phyloP scores from a whole-genome alignment of 2,797 vertebrate species.

The Antennarius maculatus region DNA sequence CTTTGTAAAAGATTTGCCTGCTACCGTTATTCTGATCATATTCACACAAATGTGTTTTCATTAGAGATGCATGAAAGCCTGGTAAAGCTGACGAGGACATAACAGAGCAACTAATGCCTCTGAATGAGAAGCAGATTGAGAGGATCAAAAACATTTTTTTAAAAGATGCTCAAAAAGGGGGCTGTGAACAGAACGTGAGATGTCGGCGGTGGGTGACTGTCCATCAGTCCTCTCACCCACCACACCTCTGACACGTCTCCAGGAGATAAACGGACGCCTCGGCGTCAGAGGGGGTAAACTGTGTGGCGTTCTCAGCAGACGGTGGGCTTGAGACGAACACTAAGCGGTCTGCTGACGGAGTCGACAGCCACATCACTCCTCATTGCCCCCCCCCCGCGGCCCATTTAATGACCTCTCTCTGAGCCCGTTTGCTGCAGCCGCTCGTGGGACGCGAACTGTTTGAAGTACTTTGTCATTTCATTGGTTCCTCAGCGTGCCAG shows the following conservation, averaged over 20 bases:
- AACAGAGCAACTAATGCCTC: too few species aligned
- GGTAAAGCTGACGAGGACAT: too few species aligned
- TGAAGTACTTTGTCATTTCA: constrained; percentile 59
- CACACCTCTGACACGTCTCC: constrained; percentile 75
- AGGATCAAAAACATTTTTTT: neutral
- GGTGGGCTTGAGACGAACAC: constrained; percentile 47
- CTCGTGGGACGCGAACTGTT: constrained; percentile 40
- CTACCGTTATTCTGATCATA: too few species aligned
- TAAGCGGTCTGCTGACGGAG: constrained; percentile 53
- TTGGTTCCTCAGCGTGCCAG: constrained; percentile 40
- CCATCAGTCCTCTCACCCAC: constrained; percentile 60
- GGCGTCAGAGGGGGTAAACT: constrained; percentile 57
- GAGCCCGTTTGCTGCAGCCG: constrained; percentile 48
- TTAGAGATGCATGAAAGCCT: too few species aligned
- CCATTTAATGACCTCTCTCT: constrained; percentile 44
- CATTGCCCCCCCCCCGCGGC: constrained; percentile 42
- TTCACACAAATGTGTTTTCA: too few species aligned
- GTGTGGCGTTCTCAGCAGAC: constrained; percentile 56
- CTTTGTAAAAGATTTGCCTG: too few species aligned
- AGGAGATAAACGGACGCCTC: constrained; percentile 80
- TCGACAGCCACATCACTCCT: constrained; percentile 61
- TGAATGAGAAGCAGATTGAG: too few species aligned
- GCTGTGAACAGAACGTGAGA: constrained; percentile 38
- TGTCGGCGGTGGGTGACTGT: constrained; percentile 16
- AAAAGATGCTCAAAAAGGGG: constrained; percentile 12